phyloP scores from a whole-genome alignment of 2,113 vertebrate species.

The Cariama cristata region DNA sequence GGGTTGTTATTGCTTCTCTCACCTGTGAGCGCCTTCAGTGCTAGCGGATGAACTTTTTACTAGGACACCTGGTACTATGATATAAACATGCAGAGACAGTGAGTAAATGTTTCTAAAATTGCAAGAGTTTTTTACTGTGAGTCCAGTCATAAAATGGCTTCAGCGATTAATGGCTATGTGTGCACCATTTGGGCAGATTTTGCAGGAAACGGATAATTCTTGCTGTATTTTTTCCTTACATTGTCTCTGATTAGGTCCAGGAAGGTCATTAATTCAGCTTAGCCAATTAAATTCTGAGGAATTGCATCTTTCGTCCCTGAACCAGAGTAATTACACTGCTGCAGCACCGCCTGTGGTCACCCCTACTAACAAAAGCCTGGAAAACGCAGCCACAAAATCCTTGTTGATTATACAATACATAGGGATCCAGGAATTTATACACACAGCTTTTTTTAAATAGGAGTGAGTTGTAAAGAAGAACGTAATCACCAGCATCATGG shows the following conservation, averaged over 20 bases:
- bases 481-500: neutral
- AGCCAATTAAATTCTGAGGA: constrained; percentile 16
- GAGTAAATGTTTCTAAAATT: neutral
- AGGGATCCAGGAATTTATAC: neutral
- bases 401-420: neutral
- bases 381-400: neutral
- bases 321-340: neutral
- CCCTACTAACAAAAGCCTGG: neutral
- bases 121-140: neutral
- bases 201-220: neutral
- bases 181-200: neutral
- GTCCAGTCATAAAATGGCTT: neutral
- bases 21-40: neutral
- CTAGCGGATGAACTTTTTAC: neutral
- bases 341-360: neutral
- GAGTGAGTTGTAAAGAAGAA: neutral
- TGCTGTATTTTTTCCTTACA: constrained; percentile 3
- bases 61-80: neutral
- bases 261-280: constrained; percentile 12
- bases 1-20: neutral
- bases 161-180: neutral
- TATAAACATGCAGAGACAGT: neutral
- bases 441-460: neutral
- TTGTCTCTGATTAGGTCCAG: constrained; percentile 21
- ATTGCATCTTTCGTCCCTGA: constrained; percentile 9